A percentile compares a stretch with the other conserved stretches of the same genome.
Evolutionary conservation across 2,113 vertebrate species (phyloP).

Genomic region (Tupaia chinensis): DNA sequence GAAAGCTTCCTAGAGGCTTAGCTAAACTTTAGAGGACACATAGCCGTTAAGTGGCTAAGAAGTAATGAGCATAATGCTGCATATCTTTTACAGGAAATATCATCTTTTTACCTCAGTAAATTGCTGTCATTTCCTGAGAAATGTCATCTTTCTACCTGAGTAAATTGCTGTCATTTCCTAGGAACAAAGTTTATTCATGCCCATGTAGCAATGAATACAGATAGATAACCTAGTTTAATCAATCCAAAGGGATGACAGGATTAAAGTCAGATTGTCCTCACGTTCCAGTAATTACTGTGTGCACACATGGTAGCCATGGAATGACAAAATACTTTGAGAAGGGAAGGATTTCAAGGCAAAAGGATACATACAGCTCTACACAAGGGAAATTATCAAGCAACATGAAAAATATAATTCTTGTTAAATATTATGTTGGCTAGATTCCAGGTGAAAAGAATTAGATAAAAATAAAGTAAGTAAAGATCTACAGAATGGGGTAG

Average conservation of each 20-base stretch:
- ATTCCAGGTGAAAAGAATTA: neutral
- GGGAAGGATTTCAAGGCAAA: neutral
- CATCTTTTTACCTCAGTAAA: neutral
- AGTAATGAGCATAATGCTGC: neutral
- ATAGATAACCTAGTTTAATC: neutral
- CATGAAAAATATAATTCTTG: no score
- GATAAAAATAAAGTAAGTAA: neutral
- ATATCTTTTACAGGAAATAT: neutral
- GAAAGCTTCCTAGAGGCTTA: neutral
- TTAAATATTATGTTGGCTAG: neutral
- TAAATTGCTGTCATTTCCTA: neutral
- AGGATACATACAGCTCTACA: neutral
- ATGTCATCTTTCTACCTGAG: neutral
- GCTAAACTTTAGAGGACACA: neutral
- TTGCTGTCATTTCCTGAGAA: neutral
- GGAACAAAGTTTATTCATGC: neutral
- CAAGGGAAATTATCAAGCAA: neutral
- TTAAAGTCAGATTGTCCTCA: neutral
- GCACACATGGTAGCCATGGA: neutral
- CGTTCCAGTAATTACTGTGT: neutral
- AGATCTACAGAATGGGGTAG: neutral
- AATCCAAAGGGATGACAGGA: neutral
- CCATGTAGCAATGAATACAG: neutral
- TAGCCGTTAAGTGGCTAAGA: neutral
- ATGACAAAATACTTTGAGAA: neutral